A percentile compares a stretch with the other conserved stretches of the same genome.
phyloP scores from a whole-genome alignment of 2,888 invertebrate species.

The Hirtodrosophila confusa region DNA sequence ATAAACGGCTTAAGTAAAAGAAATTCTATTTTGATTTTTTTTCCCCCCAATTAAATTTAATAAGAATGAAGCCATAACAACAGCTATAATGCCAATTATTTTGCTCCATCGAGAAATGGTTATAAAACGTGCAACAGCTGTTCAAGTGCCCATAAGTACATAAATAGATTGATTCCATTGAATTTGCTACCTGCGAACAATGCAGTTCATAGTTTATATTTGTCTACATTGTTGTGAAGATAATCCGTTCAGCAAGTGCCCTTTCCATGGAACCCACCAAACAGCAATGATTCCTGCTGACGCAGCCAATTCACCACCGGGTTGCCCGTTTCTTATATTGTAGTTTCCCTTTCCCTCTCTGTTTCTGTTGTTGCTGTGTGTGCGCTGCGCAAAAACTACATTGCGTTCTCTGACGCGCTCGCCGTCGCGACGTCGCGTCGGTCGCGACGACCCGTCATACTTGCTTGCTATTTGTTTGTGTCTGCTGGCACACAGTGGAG shows the following conservation, averaged over 20 bases:
- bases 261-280: slow-evolving; percentile 24
- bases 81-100: no score
- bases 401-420: slow-evolving; percentile 54
- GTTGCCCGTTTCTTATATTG: slow-evolving; percentile 25
- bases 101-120: no score
- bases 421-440: slow-evolving; percentile 26
- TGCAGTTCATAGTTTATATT: neutral
- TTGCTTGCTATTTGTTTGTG: slow-evolving; percentile 39
- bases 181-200: neutral
- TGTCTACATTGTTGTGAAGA: slow-evolving; percentile 4
- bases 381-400: slow-evolving; percentile 71
- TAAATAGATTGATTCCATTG: neutral
- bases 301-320: slow-evolving; percentile 54
- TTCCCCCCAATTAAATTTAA: no score
- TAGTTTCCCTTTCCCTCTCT: slow-evolving; percentile 10
- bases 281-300: slow-evolving; percentile 36
- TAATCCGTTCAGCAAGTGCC: slow-evolving; percentile 17
- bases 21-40: no score
- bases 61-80: no score
- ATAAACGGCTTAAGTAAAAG: no score
- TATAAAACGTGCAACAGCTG: no score
- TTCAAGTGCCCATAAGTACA: neutral
- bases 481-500: slow-evolving; percentile 30
- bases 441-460: slow-evolving; percentile 40
- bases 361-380: slow-evolving; percentile 50